phyloP scores from a whole-genome alignment of 2,113 vertebrate genomes.

The Tichodroma muraria region DNA sequence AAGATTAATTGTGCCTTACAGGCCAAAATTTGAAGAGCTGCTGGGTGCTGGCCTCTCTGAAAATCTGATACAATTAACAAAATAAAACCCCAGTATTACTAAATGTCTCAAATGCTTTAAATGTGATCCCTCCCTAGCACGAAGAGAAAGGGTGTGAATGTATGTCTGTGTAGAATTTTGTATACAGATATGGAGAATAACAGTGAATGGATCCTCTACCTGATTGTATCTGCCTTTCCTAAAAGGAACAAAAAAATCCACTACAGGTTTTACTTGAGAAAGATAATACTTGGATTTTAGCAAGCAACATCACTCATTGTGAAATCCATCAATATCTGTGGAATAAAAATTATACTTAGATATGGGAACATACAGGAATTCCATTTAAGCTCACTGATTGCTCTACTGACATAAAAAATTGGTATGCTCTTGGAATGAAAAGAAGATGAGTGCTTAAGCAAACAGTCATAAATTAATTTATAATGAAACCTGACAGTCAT shows the following conservation, averaged over 20 bases:
- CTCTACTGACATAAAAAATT: constrained; percentile 30
- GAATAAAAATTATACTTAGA: neutral
- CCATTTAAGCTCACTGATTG: constrained; percentile 6
- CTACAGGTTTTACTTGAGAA: neutral
- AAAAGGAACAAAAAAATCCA: neutral
- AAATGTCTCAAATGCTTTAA: neutral
- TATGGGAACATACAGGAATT: neutral
- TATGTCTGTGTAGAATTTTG: neutral
- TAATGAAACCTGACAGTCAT: constrained; percentile 64
- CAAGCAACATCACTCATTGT: neutral
- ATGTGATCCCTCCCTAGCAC: neutral
- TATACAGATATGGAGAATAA: neutral
- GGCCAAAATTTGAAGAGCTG: constrained; percentile 7
- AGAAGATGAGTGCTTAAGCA: constrained; percentile 44
- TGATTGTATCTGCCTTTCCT: neutral
- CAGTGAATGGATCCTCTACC: neutral
- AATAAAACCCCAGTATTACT: neutral
- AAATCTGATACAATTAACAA: neutral
- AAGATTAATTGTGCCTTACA: constrained; percentile 29
- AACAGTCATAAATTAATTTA: constrained; percentile 64
- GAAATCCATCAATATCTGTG: neutral
- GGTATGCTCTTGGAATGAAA: constrained; percentile 23
- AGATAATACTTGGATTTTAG: neutral
- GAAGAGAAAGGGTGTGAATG: neutral
- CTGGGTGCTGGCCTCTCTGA: neutral